Base-by-base conservation (phyloP, 2,113 vertebrate genomes). In the Bagarius yarrelli region DNA sequence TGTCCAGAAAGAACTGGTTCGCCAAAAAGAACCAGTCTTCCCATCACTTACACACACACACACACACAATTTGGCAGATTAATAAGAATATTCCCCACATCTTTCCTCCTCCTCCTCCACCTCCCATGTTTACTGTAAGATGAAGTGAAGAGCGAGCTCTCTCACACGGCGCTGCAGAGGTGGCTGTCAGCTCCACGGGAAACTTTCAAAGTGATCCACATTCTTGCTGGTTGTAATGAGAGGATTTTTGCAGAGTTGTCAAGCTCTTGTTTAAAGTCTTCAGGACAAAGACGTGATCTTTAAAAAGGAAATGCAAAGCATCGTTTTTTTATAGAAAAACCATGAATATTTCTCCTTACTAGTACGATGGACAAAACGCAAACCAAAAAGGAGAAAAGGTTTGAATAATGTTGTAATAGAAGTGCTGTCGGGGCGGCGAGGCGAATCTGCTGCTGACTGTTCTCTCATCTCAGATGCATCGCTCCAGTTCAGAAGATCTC, bases 121-220 rank as follows among this genome's bases (percentile, higher is more conserved):
- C n/a, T n/a, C n/a, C n/a, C n/a, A n/a, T 40, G 16, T 55, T 53
- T 69, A 57, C 27, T 57, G n/a, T 8, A 14, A 44, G n/a, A 23
- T 67, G 47, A 56, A 36, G 12, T 8, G 15, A 56, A 78, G 19
- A 36, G 30, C 19, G 5, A 66, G 19, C 47, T 30, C 75, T 63
- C 25, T 32, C 57, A 76, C 40, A 61, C n/a, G 25, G 74, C 27
- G 27, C 40, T 63, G 59, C 40, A 52, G 76, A 66, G 25, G n/a
- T 77, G 57, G 13, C 61, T 8, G 61, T 30, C 61, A 53, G 76
- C 44, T 66, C 32, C 76, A 14, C 57, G 76, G 60, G 15, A 52
- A 56, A 19, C 16, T 19, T 70, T 69, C 78, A 44, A 30, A 79
- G 78, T 18, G 15, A 44, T 69, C 55, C 21, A 32, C 25, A 30